A percentile compares a stretch with the other conserved stretches of the same genome.
phyloP scores from a whole-genome alignment of 2,797 vertebrate species.

The Cynodonichthys magdalenae region DNA sequence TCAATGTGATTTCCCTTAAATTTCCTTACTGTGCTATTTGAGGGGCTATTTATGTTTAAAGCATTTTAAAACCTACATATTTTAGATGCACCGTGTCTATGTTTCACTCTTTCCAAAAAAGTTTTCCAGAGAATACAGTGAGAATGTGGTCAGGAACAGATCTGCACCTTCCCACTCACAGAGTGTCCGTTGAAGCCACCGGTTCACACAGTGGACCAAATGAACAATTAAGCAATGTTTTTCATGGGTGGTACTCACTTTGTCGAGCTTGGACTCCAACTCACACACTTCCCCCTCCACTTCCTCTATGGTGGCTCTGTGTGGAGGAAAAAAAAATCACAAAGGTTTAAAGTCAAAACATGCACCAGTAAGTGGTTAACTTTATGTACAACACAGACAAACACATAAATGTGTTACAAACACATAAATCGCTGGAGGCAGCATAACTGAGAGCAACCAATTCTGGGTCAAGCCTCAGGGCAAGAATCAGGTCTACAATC shows the following conservation, averaged over 20 bases:
- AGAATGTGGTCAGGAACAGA: slow-evolving; percentile 16
- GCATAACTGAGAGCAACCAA: slow-evolving; percentile 56
- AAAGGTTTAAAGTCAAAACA: slow-evolving; percentile 25
- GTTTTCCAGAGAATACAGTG: slow-evolving; percentile 3
- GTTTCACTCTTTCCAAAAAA: neutral
- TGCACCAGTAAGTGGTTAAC: slow-evolving; percentile 5
- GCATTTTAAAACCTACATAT: neutral
- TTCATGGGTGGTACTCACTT: slow-evolving; percentile 86
- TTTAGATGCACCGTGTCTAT: slow-evolving; percentile 10
- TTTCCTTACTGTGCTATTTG: no score
- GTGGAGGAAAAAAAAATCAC: slow-evolving; percentile 24
- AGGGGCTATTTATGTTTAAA: no score
- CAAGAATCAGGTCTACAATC: slow-evolving; percentile 51
- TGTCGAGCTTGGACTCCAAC: slow-evolving; percentile 96
- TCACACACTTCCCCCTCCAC: slow-evolving; percentile 97
- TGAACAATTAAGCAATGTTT: slow-evolving; percentile 62
- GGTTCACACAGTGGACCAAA: slow-evolving; percentile 44
- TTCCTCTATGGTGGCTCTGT: slow-evolving; percentile 96
- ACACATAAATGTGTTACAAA: slow-evolving; percentile 14
- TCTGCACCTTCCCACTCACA: slow-evolving; percentile 29
- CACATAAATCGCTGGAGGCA: slow-evolving; percentile 34
- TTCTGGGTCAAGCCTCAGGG: slow-evolving; percentile 51
- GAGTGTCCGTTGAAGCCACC: slow-evolving; percentile 12
- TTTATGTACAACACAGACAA: neutral
- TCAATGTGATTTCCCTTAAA: no score